These are phyloP conservation scores for Atrina japonica DNA, from an alignment of 2,888 invertebrate species.

Conservation along the genomic window DNA sequence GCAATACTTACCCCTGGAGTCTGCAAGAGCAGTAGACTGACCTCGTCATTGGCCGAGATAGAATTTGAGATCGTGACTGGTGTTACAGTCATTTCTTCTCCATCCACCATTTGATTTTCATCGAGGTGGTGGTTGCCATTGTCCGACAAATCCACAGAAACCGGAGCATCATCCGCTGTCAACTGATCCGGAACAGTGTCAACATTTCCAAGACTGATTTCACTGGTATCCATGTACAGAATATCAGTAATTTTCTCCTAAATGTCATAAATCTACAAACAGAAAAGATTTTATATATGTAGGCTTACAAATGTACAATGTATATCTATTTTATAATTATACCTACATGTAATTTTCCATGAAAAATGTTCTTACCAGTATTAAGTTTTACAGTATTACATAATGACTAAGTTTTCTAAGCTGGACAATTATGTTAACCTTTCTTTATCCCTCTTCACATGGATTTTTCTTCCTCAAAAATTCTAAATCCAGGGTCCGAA, in stretches of 20 bases:
- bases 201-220: slow-evolving; percentile 23
- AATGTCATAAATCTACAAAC: neutral
- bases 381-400: no score
- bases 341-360: no score
- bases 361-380: no score
- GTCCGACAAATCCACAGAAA: neutral
- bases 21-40: slow-evolving; percentile 51
- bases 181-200: slow-evolving; percentile 31
- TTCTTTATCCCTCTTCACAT: no score
- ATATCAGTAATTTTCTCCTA: slow-evolving; percentile 7
- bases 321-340: no score
- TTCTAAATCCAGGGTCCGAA: no score
- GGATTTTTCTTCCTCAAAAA: no score
- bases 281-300: no score
- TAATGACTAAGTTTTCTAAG: no score
- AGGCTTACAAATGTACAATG: no score
- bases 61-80: slow-evolving; percentile 7
- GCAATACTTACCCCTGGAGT: slow-evolving; percentile 50
- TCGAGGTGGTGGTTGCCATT: neutral
- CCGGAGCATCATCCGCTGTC: slow-evolving; percentile 23
- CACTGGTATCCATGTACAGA: slow-evolving; percentile 17
- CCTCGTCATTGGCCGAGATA: neutral
- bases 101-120: slow-evolving; percentile 18
- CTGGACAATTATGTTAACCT: no score
- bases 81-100: slow-evolving; percentile 5